These are phyloP conservation scores for Charanyca ferruginea DNA, from an alignment of 2,888 invertebrate genomes.

Conservation along the genomic window DNA sequence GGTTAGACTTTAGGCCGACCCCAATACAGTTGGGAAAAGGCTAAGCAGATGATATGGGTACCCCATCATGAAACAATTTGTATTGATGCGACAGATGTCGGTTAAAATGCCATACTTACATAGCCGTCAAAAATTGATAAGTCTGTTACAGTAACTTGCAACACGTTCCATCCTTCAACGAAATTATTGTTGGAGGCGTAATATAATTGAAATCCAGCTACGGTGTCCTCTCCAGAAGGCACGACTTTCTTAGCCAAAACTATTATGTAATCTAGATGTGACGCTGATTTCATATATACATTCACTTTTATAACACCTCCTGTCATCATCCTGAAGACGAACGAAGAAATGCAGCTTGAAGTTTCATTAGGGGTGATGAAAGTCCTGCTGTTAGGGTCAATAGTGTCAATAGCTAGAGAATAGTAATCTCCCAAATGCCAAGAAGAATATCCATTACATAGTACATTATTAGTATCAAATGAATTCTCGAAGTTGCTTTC, in stretches of 20 bases:
- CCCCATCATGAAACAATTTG: too few relatives aligned
- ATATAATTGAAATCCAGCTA: conserved; percentile 67
- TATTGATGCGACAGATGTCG: too few relatives aligned
- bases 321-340: conserved; percentile 68
- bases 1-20: too few relatives aligned
- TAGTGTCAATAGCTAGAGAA: conserved; percentile 61
- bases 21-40: too few relatives aligned
- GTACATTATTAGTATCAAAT: conserved; percentile 63
- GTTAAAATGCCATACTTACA: conserved; percentile 62
- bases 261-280: conserved; percentile 67
- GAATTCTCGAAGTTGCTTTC: conserved; percentile 66
- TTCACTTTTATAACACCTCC: conserved; percentile 71
- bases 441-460: conserved; percentile 65
- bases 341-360: conserved; percentile 73
- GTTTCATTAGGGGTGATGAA: conserved; percentile 69
- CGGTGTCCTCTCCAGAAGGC: conserved; percentile 61
- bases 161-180: conserved; percentile 68
- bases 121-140: conserved; percentile 67
- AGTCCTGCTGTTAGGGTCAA: conserved; percentile 61
- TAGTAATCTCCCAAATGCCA: conserved; percentile 72
- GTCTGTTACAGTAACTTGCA: conserved; percentile 63
- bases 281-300: conserved; percentile 65
- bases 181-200: conserved; percentile 62
- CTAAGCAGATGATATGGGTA: too few relatives aligned
- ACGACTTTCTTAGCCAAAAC: conserved; percentile 68